Conservation (phyloP, 2,113 vertebrate species). For the Phrynosoma platyrhinos region DNA sequence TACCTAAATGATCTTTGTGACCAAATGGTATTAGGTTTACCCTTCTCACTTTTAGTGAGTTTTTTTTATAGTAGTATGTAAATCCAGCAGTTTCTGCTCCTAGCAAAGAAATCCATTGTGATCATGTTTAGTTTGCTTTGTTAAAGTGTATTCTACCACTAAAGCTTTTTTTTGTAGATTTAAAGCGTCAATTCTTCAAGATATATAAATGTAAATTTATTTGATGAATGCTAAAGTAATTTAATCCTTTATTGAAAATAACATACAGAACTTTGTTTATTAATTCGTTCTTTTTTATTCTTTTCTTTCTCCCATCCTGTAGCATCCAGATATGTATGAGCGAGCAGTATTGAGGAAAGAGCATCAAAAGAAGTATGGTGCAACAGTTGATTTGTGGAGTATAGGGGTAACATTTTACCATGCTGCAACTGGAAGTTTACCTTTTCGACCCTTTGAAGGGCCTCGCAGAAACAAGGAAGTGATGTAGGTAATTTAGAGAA, state of each 20-base stretch:
- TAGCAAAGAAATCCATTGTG: background rate
- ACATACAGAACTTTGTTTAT: constrained; percentile 7
- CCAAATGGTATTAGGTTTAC: background rate
- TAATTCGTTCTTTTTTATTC: background rate
- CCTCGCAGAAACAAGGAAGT: constrained; percentile 98
- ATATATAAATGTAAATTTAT: constrained; percentile 17
- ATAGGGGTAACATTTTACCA: constrained; percentile 98
- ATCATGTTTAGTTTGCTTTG: background rate
- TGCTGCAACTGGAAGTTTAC: constrained; percentile 94
- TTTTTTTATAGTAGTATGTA: background rate
- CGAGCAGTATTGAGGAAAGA: constrained; percentile 96
- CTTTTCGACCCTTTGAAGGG: constrained; percentile 96
- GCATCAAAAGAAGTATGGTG: constrained; percentile 97
- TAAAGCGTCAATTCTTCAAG: background rate
- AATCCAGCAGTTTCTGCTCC: background rate
- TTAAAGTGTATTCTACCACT: background rate
- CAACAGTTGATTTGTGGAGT: constrained; percentile 98
- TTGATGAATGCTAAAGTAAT: constrained; percentile 19
- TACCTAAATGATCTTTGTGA: background rate
- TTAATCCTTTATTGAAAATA: constrained; percentile 23
- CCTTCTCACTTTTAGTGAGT: background rate
- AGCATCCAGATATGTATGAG: constrained; percentile 99
- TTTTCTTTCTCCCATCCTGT: constrained; percentile 9
- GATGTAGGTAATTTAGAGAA: constrained; percentile 85
- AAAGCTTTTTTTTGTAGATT: background rate